These are phyloP conservation scores for Gorsachius goisagi DNA, from an alignment of 2,113 vertebrate species.

Conservation along the genomic window DNA sequence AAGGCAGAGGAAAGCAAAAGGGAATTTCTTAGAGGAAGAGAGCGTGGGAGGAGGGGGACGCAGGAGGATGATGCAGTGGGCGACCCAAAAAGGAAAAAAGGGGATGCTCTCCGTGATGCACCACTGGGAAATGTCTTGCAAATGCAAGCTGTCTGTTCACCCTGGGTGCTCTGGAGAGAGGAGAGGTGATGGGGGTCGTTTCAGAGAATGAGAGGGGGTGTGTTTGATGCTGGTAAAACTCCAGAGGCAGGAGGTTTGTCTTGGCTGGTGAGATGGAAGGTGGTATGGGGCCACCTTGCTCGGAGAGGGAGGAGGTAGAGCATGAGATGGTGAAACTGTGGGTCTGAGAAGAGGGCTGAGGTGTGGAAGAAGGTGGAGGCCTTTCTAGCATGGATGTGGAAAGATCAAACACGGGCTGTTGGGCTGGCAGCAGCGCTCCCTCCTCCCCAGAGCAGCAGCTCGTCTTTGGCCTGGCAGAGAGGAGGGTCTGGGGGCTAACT, in stretches of 20 bases:
- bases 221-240: not conserved
- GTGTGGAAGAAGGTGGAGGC: not conserved
- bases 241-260: not conserved
- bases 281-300: not conserved
- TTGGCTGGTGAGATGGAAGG: not conserved
- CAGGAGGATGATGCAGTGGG: fast-evolving
- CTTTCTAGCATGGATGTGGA: not conserved
- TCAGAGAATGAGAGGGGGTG: not conserved
- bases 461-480: not conserved
- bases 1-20: not conserved
- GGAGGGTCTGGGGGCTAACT: not conserved
- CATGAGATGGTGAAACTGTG: not conserved
- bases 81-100: not conserved
- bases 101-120: not conserved
- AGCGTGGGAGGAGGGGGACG: not conserved
- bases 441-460: not conserved
- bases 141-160: not conserved
- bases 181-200: not conserved
- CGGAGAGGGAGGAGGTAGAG: not conserved
- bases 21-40: not conserved
- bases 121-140: not conserved
- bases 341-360: not conserved
- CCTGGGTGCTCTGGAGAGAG: not conserved
- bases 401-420: not conserved
- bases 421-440: fast-evolving